Evolutionary conservation across 2,797 vertebrate species (phyloP).

Genomic region (Chelon auratus): DNA sequence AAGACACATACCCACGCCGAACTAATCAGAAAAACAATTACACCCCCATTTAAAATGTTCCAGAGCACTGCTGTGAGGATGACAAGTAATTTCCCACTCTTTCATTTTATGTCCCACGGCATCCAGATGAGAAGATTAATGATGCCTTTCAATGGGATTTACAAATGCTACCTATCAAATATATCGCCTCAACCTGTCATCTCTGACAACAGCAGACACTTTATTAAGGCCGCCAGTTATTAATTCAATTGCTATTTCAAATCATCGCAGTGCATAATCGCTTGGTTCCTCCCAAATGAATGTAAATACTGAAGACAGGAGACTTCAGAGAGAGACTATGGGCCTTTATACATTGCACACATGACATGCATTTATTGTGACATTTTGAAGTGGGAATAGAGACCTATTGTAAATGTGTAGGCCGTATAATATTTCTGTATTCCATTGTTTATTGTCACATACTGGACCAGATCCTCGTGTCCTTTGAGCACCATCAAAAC

Average conservation of each 20-base stretch:
- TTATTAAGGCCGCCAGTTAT: constrained; percentile 67
- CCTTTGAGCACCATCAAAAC: constrained; percentile 61
- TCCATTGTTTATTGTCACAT: constrained; percentile 53
- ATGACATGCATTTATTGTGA: constrained; percentile 51
- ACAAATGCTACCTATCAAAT: constrained; percentile 76
- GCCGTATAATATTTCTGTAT: constrained; percentile 42
- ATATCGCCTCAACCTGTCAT: constrained; percentile 71
- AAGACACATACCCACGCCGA: constrained; percentile 74
- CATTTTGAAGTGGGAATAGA: constrained; percentile 47
- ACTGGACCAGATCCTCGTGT: constrained; percentile 40
- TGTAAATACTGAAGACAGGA: constrained; percentile 47
- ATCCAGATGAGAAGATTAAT: constrained; percentile 82
- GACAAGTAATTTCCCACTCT: constrained; percentile 78
- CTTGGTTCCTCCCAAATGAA: constrained; percentile 51
- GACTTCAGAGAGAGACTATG: constrained; percentile 31
- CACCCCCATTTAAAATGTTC: constrained; percentile 77
- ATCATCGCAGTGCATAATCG: constrained; percentile 56
- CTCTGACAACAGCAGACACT: constrained; percentile 70
- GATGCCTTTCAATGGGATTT: constrained; percentile 77
- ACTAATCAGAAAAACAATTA: constrained; percentile 83
- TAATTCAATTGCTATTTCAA: constrained; percentile 62
- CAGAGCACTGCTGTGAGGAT: constrained; percentile 77
- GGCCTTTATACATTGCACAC: constrained; percentile 33
- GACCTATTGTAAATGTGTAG: constrained; percentile 38
- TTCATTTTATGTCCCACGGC: constrained; percentile 76